Conservation (phyloP, 2,113 vertebrate species). For the Aramus guarauna region DNA sequence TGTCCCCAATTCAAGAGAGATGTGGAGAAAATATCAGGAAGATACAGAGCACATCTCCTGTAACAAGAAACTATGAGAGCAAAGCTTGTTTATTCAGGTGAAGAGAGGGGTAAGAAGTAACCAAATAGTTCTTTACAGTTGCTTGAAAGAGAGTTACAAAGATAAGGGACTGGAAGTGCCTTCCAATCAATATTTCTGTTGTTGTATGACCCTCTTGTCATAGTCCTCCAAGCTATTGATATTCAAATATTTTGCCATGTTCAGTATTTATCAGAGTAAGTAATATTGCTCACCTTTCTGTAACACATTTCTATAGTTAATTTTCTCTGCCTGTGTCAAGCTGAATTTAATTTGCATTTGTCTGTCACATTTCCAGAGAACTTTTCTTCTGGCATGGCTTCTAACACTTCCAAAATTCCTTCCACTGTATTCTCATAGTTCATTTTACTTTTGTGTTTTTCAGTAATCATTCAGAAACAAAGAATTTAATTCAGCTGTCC, state of each 20-base stretch:
- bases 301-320: background rate
- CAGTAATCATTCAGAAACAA: background rate
- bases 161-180: background rate
- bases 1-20: background rate
- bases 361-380: background rate
- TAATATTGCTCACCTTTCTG: background rate
- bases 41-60: background rate
- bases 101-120: background rate
- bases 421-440: background rate
- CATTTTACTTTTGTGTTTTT: background rate
- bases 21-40: background rate
- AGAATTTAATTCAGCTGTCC: background rate
- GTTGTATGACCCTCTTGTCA: background rate
- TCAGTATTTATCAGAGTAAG: background rate
- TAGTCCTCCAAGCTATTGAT: background rate
- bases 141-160: background rate
- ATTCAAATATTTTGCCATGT: background rate
- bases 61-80: background rate
- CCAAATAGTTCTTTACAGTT: background rate
- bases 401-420: background rate
- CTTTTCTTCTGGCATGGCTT: background rate
- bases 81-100: background rate
- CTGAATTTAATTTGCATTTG: background rate
- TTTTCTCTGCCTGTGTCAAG: background rate
- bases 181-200: background rate